Evolutionary conservation across 2,797 vertebrate species (phyloP).

Genomic region (Enteromius treurensis): DNA sequence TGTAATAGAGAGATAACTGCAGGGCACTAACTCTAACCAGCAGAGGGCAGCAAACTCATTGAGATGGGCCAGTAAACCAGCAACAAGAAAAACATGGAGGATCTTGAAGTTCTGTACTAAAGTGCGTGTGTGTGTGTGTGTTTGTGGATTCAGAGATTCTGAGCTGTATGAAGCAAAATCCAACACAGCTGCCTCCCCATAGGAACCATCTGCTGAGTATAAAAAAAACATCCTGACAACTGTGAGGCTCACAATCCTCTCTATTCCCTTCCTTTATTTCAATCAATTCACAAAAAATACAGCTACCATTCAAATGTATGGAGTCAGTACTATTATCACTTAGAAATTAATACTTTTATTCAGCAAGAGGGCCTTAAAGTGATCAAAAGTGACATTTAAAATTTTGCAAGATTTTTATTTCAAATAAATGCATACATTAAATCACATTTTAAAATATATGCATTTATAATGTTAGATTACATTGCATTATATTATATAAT

Average conservation of each 20-base stretch:
- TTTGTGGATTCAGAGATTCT: constrained; percentile 13
- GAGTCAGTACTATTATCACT: neutral
- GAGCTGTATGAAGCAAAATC: constrained; percentile 22
- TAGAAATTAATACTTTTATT: neutral
- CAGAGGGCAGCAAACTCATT: constrained; percentile 64
- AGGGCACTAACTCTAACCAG: constrained; percentile 60
- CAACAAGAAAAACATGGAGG: neutral
- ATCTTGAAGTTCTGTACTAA: neutral
- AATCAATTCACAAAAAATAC: neutral
- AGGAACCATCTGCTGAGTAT: constrained; percentile 33
- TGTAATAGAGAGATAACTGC: neutral
- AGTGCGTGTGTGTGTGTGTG: too few relatives aligned
- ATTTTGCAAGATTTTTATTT: neutral
- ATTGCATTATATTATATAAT: neutral
- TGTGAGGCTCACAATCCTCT: neutral
- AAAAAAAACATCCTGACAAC: neutral
- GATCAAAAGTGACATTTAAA: neutral
- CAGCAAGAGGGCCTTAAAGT: neutral
- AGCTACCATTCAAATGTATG: neutral
- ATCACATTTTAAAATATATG: neutral
- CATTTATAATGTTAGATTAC: neutral
- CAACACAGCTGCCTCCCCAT: constrained; percentile 30
- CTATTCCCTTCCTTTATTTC: neutral
- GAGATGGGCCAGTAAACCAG: neutral
- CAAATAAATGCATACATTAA: neutral